Evolutionary conservation across 1,140 invertebrate species (phyloP).

Genomic region (Fragariocoptes setiger): DNA sequence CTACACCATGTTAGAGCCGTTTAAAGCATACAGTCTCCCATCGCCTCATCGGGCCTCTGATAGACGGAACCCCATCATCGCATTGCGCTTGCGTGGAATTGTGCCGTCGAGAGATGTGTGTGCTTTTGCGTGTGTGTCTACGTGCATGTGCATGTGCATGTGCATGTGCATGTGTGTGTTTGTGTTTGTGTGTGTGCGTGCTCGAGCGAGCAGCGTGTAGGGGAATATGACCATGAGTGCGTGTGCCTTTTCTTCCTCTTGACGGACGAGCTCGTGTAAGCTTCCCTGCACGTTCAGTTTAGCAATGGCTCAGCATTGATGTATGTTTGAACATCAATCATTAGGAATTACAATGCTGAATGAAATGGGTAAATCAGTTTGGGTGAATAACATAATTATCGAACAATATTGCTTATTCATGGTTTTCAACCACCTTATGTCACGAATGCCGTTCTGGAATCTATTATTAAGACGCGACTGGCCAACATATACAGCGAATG

Average conservation of each 20-base stretch:
- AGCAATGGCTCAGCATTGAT: not conserved
- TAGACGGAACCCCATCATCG: too few species aligned
- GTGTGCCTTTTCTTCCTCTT: not conserved
- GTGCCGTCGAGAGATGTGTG: too few species aligned
- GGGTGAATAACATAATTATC: too few species aligned
- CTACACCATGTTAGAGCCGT: too few species aligned
- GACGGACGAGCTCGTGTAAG: not conserved
- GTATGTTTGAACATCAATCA: not conserved
- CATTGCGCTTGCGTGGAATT: too few species aligned
- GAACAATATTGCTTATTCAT: too few species aligned
- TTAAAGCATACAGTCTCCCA: too few species aligned
- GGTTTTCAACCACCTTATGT: too few species aligned
- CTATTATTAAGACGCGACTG: too few species aligned
- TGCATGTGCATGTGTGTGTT: not conserved
- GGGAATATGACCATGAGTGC: not conserved
- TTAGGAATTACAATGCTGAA: not conserved
- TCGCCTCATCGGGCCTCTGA: too few species aligned
- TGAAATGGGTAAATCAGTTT: not conserved
- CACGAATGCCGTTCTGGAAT: too few species aligned
- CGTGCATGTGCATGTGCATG: not conserved
- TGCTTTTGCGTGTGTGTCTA: not conserved
- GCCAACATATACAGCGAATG: too few species aligned
- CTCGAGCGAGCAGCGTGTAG: not conserved
- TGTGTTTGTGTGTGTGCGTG: not conserved
- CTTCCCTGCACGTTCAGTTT: not conserved